Conservation (phyloP, 2,113 vertebrate species). For the Burhinus bistriatus region DNA sequence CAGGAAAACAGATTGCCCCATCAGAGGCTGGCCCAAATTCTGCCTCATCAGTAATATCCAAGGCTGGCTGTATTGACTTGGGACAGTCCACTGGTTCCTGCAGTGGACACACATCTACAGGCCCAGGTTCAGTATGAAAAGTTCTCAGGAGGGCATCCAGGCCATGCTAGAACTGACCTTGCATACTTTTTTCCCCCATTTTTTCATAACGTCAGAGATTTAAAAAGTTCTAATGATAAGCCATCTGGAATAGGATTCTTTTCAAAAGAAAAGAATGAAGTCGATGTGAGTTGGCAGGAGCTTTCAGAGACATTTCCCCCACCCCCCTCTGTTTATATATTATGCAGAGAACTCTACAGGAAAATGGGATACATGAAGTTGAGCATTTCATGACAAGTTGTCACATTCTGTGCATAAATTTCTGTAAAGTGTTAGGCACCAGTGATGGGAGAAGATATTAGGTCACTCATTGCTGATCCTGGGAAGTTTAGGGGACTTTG, state of each 20-base stretch:
- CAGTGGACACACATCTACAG: rapidly evolving
- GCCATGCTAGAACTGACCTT: background rate
- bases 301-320: slow-evolving; percentile 45
- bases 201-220: background rate
- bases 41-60: background rate
- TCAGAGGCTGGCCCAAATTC: background rate
- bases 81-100: background rate
- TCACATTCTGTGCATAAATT: slow-evolving; percentile 62
- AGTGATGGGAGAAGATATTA: slow-evolving; percentile 37
- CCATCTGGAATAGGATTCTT: slow-evolving; percentile 51
- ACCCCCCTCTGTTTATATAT: slow-evolving; percentile 50
- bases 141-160: background rate
- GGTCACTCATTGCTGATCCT: slow-evolving; percentile 33
- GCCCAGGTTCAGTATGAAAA: background rate
- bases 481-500: slow-evolving; percentile 30
- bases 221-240: slow-evolving; percentile 23
- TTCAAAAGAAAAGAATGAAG: slow-evolving; percentile 53
- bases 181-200: background rate
- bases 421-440: slow-evolving; percentile 36
- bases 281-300: slow-evolving; percentile 55
- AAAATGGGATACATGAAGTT: slow-evolving; percentile 46
- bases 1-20: background rate
- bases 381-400: slow-evolving; percentile 58
- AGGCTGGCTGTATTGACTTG: background rate
- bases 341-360: slow-evolving; percentile 47